A percentile compares a stretch with the other conserved stretches of the same genome.
These are phyloP conservation scores for Dolichotis patagonum DNA, from an alignment of 2,113 vertebrate genomes.

Conservation along the genomic window DNA sequence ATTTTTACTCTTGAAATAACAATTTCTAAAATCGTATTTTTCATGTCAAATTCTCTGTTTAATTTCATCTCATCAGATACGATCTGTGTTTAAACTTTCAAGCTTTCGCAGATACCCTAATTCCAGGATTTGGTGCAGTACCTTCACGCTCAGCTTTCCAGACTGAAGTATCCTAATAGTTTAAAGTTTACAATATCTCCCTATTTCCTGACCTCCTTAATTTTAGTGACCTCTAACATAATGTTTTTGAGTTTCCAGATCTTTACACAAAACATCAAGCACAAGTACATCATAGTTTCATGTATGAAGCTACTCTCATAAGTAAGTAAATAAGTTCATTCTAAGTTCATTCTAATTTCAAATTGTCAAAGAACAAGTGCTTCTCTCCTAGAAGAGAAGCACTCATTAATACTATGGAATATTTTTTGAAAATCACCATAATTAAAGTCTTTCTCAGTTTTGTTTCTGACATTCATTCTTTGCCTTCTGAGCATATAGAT, in stretches of 20 bases:
- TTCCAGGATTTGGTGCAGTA: background rate
- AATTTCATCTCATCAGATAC: slow-evolving; percentile 26
- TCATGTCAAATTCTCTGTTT: slow-evolving; percentile 28
- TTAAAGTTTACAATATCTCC: slow-evolving; percentile 10
- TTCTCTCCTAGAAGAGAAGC: background rate
- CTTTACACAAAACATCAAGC: background rate
- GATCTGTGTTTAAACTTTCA: background rate
- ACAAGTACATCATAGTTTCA: background rate
- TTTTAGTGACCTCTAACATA: background rate
- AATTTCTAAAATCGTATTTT: slow-evolving; percentile 49
- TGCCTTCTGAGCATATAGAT: slow-evolving; percentile 5
- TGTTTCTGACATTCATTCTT: background rate
- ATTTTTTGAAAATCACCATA: slow-evolving; percentile 14
- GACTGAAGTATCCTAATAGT: background rate
- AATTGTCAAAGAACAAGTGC: slow-evolving; percentile 41
- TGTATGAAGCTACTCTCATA: background rate
- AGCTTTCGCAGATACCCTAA: background rate
- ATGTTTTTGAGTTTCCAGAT: background rate
- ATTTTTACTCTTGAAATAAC: slow-evolving; percentile 10
- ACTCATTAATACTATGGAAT: slow-evolving; percentile 18
- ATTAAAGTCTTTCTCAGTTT: slow-evolving; percentile 28
- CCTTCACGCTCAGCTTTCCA: slow-evolving; percentile 22
- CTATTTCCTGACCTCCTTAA: background rate
- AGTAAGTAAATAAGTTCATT: background rate
- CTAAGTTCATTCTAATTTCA: slow-evolving; percentile 4